Evolutionary conservation across 2,888 invertebrate species (phyloP), one percentile per base, ranked within the genome.

Genomic region (Halocaridina rubra): DNA sequence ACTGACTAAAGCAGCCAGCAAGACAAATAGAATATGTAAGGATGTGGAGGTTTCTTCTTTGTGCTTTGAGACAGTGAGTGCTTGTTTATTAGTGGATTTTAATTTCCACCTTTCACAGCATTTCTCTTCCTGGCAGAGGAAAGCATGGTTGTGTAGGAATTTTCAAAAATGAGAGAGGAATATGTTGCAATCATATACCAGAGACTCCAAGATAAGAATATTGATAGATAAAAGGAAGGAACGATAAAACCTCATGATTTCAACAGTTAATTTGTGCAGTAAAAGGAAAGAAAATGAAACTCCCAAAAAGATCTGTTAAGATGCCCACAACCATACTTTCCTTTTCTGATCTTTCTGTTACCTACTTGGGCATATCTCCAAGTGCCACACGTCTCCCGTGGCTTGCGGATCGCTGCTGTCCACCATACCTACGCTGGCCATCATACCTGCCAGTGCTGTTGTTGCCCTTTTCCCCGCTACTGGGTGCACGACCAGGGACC

Each of bases 371-470:
- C 19, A 39, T 27, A 61, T 82, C 86, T 82, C 84, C 86, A 22
- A 77, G 86, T 29, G 82, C 84, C 30, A 84, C 74, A 32, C 86
- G 80, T 78, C 88, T 84, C 71, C 88, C 88, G 19, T 88, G 88
- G 84, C 86, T 86, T 39, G 88, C 88, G 39, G 88, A 88, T 61
- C 88, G 77, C 30, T 71, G 86, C 53, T 80, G 81, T 33, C 79
- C 82, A 67, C 72, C 76, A 74, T 80, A 76, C 80, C 77, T 85
- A 80, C 82, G 80, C 29, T 81, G 80, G 67, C 81, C 77, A 39
- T 86, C 88, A 78, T 86, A 84, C 86, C 86, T 88, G 78, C 84
- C 86, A 86, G 61, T 80, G 59, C 64, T 32, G 53, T 39, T 81
- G 81, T 67, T 76, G 69, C 59, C 61, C 33, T 84, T 77, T 30